Evolutionary conservation across 2,113 vertebrate genomes (phyloP), one percentile per base, ranked within the genome.

Genomic region (Brevimyrus niger): DNA sequence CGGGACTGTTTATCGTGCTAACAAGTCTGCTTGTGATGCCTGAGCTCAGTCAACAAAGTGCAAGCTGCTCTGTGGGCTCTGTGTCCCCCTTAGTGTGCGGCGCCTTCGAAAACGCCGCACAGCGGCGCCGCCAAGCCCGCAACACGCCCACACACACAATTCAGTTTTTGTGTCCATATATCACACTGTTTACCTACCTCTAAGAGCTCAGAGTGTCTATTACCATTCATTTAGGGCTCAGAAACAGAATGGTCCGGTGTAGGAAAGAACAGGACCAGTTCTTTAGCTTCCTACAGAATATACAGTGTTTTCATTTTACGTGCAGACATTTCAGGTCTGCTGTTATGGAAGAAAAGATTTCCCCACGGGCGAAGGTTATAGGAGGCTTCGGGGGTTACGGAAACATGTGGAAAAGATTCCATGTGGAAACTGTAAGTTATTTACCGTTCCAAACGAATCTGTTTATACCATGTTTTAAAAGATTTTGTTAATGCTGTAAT

Each of bases 1-100:
- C 94, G 95, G 44, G 92, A 93, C 93, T 96, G 95, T 96, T 96
- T 96, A 96, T 96, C 97, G 94, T 97, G 96, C 94, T 96, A 97
- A 98, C 96, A 95, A 96, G 95, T 92, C 94, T 94, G 94, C 96
- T 95, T 91, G 96, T 94, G 95, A 96, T 90, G 92, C 93, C 35
- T 92, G 91, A 93, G 94, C 93, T 92, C 96, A 95, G 95, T 96
- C 94, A 94, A 95, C 94, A 95, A 92, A 90, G 91, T 95, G 93
- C 90, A 92, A 94, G 91, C 93, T 15, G 94, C 94, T 95, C n/a
- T n/a, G n/a, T n/a, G n/a, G 95, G 95, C 95, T 38, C 95, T 96
- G 38, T 21, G 4, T 46, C 48, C 48, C 31, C 5, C 38, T 27
- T 27, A 48, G 51, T 58, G 44, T 48, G n/a, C 23, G 76, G 48